Base-by-base conservation (phyloP, 2,113 vertebrate genomes). In the Scortum barcoo region DNA sequence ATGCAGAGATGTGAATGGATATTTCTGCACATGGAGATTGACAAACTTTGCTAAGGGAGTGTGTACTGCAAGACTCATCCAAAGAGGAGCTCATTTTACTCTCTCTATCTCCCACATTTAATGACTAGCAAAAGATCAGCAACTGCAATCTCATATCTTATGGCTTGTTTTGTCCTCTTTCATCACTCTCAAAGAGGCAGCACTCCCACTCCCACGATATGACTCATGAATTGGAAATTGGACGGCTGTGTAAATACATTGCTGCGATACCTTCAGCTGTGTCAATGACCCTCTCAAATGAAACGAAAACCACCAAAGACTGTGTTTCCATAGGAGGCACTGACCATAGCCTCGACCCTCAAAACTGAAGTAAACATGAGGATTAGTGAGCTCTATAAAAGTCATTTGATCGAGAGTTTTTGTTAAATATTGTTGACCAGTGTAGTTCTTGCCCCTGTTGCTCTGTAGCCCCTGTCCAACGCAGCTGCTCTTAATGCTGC, bases 201-300 rank as follows among this genome's bases (percentile, higher is more conserved):
- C 51, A 62, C 66, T 79, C 86, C 75, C 76, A 78, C 76, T 83
- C 80, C 38, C 44, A 63, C 36, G 53, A 57, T 33, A 69, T 4
- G 73, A 70, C 48, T 85, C 69, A 68, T 81, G 60, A 80, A 57
- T 26, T 80, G 65, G 71, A 86, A 73, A 86, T 82, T 65, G 60
- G 19, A 72, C 22, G 50, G 22, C 33, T 42, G 63, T 58, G 62
- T 70, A 78, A 80, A 62, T 68, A 75, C 28, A 0, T 42, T 61
- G 72, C 72, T 28, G 74, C 67, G 51, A 74, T 80, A 68, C 16
- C 26, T 33, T 61, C 44, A 56, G 14, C 76, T 60, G 28, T 76
- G 72, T 76, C 76, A 53, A 80, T 83, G 74, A 86, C 73, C 83
- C 65, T 76, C 57, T 65, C 30, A 75, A 72, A 72, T 86, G 30